Evolutionary conservation across 2,113 vertebrate species (phyloP), one percentile per base, ranked within the genome.

Genomic region (Acrocephalus kingi): DNA sequence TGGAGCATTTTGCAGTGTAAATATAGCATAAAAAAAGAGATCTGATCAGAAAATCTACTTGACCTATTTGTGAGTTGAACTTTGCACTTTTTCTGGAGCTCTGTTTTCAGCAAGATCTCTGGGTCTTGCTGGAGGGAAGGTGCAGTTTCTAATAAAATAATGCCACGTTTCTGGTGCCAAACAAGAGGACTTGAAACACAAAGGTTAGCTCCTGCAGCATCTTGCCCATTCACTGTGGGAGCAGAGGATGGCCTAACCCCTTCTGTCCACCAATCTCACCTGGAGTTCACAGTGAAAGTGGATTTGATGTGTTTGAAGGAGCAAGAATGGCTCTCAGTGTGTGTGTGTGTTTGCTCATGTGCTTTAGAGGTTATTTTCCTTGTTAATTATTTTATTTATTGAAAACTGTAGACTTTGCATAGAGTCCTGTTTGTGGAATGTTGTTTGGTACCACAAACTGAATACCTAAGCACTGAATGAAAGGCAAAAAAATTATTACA

Each of bases 1-100:
- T 90, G 35, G 68, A 69, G 51, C 52, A 51, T 69, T 96, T 93
- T 83, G 72, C 39, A 43, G 5, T 30, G 55, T 75, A 75, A 90
- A 80, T 30, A 27, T 0, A 39, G 37, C 43, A 33, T 66, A 14
- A 68, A 45, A 56, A 56, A 80, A 45, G 55, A 62, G 14, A 45
- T 56, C 16, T 22, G 22, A 84, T 78, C 27, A 81, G 62, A 81
- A 92, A 92, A 81, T 84, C 22, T 30, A 6, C 51, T 63, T 55
- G 51, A 51, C 18, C 11, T 77, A 15, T 83, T 85, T 55, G 28
- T 27, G 56, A 77, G 27, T 74, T 92, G 81, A 81, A 68, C 58
- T 75, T 82, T 23, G 20, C n/a, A 11, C 54, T 66, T 90, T 75
- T 83, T 48, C 35, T 90, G n/a, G 30, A 76, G 45, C 28, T 74